Evolutionary conservation across 2,113 vertebrate genomes (phyloP).

Genomic region (Lanius collurio): DNA sequence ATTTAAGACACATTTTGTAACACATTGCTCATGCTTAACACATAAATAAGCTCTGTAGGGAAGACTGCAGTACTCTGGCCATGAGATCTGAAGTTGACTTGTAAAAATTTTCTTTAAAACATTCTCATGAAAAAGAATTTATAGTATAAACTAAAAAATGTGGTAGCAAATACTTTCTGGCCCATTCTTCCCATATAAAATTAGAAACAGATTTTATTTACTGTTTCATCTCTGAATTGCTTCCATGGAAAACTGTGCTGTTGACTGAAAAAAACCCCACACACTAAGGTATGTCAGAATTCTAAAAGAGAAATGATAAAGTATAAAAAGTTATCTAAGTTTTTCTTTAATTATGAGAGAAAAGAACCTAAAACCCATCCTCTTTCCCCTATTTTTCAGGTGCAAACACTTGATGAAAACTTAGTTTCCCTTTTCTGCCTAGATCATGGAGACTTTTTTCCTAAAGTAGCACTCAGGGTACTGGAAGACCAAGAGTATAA

Average conservation of each 20-base stretch:
- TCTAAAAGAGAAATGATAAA: background rate
- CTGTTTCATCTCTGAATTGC: background rate
- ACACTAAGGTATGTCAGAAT: background rate
- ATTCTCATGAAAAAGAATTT: background rate
- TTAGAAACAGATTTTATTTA: background rate
- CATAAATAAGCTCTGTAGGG: background rate
- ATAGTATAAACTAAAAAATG: background rate
- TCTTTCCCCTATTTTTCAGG: background rate
- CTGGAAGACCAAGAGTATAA: background rate
- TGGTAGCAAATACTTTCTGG: background rate
- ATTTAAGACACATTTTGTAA: background rate
- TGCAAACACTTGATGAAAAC: background rate
- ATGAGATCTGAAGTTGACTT: background rate
- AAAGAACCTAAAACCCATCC: background rate
- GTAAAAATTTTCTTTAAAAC: background rate
- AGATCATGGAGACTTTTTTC: background rate
- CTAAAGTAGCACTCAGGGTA: background rate
- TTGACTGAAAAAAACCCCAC: background rate
- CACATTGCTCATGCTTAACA: background rate
- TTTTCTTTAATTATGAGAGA: background rate
- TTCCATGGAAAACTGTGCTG: background rate
- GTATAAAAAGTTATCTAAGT: accelerated
- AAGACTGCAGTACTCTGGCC: background rate
- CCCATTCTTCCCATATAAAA: background rate
- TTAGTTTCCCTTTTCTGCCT: background rate